These are phyloP conservation scores for Limosa lapponica DNA, from an alignment of 2,797 vertebrate species.

Conservation along the genomic window DNA sequence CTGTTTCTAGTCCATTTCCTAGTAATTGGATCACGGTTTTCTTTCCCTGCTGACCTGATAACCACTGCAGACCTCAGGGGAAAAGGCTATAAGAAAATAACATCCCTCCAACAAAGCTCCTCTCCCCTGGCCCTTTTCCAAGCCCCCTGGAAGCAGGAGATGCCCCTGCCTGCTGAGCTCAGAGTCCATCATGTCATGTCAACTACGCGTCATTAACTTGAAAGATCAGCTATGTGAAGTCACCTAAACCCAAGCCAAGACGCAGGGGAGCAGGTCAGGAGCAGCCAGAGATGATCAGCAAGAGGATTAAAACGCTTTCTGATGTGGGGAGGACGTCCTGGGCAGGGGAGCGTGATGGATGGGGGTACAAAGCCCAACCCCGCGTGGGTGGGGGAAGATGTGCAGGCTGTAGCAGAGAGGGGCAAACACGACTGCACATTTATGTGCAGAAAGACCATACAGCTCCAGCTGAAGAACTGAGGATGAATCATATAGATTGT, in stretches of 20 bases:
- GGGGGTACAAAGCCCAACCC: neutral
- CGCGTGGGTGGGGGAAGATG: neutral
- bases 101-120: neutral
- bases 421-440: accelerated
- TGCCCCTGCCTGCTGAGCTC: neutral
- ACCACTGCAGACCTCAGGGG: neutral
- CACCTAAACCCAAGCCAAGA: neutral
- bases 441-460: neutral
- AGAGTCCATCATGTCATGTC: accelerated
- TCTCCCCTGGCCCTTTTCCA: neutral
- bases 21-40: neutral
- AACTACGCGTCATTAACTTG: neutral
- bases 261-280: neutral
- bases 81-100: neutral
- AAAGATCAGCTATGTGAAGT: neutral
- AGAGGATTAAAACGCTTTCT: accelerated
- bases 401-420: neutral
- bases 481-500: neutral
- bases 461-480: neutral
- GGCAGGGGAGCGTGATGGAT: neutral
- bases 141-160: neutral
- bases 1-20: neutral
- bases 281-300: neutral
- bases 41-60: neutral
- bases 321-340: neutral